phyloP scores from a whole-genome alignment of 2,797 vertebrate genomes.

The Dromococcyx pavoninus region DNA sequence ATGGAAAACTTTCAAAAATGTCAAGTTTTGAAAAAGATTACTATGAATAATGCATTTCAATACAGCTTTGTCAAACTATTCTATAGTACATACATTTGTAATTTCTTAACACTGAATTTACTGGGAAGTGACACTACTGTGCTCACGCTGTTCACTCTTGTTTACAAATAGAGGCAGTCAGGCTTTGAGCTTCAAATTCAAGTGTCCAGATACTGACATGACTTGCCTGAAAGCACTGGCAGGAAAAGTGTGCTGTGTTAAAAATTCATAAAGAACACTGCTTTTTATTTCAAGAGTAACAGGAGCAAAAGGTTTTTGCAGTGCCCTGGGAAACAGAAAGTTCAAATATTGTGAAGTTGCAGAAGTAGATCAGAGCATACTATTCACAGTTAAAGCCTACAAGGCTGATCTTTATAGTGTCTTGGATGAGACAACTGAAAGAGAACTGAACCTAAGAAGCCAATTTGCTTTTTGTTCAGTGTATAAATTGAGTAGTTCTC shows the following conservation, averaged over 20 bases:
- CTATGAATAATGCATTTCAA: slow-evolving; percentile 84
- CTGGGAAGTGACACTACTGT: slow-evolving; percentile 84
- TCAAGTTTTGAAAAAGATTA: slow-evolving; percentile 75
- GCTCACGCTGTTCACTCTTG: slow-evolving; percentile 78
- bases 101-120: slow-evolving; percentile 82
- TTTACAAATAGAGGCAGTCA: slow-evolving; percentile 85
- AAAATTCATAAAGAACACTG: slow-evolving; percentile 87
- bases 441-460: slow-evolving; percentile 84
- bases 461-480: slow-evolving; percentile 89
- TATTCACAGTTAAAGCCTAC: slow-evolving; percentile 84
- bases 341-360: slow-evolving; percentile 82
- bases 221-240: slow-evolving; percentile 75
- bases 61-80: slow-evolving; percentile 76
- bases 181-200: slow-evolving; percentile 73
- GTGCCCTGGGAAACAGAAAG: slow-evolving; percentile 83
- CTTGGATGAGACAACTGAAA: slow-evolving; percentile 82
- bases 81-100: slow-evolving; percentile 76
- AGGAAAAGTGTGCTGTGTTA: slow-evolving; percentile 74
- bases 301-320: slow-evolving; percentile 79
- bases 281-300: slow-evolving; percentile 80
- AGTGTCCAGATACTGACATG: slow-evolving; percentile 76
- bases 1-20: slow-evolving; percentile 77
- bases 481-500: slow-evolving; percentile 39
- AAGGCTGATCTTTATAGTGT: slow-evolving; percentile 81
- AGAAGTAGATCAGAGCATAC: slow-evolving; percentile 83